Conservation (phyloP, 2,888 invertebrate species). For the Mechanitis messenoides region DNA sequence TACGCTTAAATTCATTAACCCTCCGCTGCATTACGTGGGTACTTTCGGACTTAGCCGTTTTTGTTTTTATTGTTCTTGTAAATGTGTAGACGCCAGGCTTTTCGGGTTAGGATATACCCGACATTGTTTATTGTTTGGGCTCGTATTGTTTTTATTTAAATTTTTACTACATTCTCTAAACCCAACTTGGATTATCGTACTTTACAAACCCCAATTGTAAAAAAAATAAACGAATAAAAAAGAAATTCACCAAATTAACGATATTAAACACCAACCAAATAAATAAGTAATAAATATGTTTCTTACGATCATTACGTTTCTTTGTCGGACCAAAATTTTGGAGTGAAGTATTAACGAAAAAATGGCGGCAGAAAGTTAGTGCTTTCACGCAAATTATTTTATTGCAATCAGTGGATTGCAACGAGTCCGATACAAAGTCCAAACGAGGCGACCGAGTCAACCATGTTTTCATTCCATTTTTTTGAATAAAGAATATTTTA, state of each 20-base stretch:
- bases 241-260: background rate
- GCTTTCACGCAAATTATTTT: conserved; percentile 54
- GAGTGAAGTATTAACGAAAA: conserved; percentile 26
- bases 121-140: conserved; percentile 8
- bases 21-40: conserved; percentile 48
- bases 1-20: conserved; percentile 65
- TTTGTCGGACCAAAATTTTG: conserved; percentile 1
- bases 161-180: background rate
- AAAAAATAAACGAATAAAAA: background rate
- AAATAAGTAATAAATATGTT: background rate
- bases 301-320: background rate
- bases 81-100: conserved; percentile 24
- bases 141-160: conserved; percentile 3
- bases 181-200: background rate
- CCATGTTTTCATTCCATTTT: conserved; percentile 53
- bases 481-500: conserved; percentile 53
- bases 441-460: conserved; percentile 52
- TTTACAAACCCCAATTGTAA: background rate
- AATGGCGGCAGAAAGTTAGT: conserved; percentile 38
- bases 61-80: conserved; percentile 45
- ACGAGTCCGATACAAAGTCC: conserved; percentile 41
- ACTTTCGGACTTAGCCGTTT: conserved; percentile 52
- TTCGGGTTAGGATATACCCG: conserved; percentile 11
- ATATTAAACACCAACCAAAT: conserved; percentile 15
- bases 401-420: conserved; percentile 51